Conservation (phyloP, 2,113 vertebrate species). For the Rhinoptilus africanus region DNA sequence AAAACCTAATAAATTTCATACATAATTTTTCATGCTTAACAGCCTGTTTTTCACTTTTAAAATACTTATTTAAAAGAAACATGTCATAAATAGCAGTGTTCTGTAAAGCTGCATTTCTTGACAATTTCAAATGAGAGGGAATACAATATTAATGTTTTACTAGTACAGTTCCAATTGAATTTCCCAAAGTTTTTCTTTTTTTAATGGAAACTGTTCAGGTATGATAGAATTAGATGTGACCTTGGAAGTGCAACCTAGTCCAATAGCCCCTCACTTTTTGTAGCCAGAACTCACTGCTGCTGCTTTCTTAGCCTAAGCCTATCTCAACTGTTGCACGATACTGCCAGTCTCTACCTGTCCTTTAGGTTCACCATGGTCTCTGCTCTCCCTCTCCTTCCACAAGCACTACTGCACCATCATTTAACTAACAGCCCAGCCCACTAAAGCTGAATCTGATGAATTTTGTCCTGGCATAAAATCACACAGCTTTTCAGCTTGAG, state of each 20-base stretch:
- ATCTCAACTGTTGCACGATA: not conserved
- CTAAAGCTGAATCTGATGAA: not conserved
- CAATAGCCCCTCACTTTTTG: not conserved
- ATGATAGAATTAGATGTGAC: not conserved
- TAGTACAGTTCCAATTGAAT: not conserved
- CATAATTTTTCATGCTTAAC: not conserved
- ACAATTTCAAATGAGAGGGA: not conserved
- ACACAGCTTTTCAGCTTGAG: not conserved
- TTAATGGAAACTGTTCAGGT: not conserved
- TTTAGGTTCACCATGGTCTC: not conserved
- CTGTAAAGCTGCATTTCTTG: not conserved
- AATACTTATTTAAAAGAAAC: not conserved
- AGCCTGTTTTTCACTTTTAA: not conserved
- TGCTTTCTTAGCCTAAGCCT: not conserved
- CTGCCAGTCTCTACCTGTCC: not conserved
- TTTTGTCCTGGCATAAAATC: not conserved
- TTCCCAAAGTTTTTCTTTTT: not conserved
- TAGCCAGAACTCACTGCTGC: not conserved
- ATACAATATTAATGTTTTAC: not conserved
- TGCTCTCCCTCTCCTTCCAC: not conserved
- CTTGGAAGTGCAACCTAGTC: not conserved
- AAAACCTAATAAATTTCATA: not conserved
- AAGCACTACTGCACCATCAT: not conserved
- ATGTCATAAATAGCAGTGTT: not conserved
- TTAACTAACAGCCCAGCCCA: not conserved